Percentiles rank a stretch among this genome's conserved stretches.
Evolutionary conservation across 2,797 vertebrate genomes (phyloP).

Genomic region (Cichlasoma orientale): DNA sequence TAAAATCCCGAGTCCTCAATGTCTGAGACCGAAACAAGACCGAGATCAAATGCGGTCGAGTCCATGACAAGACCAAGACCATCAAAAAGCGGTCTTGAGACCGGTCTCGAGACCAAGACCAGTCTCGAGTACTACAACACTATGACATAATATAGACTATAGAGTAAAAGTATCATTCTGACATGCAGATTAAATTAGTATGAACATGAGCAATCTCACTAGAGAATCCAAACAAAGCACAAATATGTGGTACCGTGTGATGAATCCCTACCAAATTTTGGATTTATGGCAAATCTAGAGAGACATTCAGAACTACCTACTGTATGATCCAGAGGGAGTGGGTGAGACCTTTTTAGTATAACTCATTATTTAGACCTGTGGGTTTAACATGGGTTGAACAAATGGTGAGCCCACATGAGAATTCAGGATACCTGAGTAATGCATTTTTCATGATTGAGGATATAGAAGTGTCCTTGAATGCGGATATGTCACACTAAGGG

Average conservation of each 20-base stretch:
- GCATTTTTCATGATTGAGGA: constrained; percentile 48
- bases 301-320: constrained; percentile 23
- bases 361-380: constrained; percentile 20
- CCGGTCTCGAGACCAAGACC: too few relatives aligned
- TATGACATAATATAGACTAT: neutral
- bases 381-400: constrained; percentile 3
- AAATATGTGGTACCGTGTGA: neutral
- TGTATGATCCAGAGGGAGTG: neutral
- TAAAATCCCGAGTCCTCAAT: too few relatives aligned
- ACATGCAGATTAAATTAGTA: neutral
- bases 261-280: neutral
- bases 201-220: neutral
- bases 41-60: too few relatives aligned
- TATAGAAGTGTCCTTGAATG: constrained; percentile 60
- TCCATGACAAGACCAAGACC: too few relatives aligned
- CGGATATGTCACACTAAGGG: constrained; percentile 29
- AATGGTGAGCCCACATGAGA: constrained; percentile 11
- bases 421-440: constrained; percentile 11
- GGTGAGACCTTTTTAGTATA: neutral
- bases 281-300: neutral
- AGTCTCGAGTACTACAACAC: too few relatives aligned
- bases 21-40: too few relatives aligned
- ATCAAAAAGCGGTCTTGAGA: too few relatives aligned
- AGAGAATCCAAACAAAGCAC: neutral
- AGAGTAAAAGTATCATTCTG: neutral